Conservation (phyloP, 1,140 invertebrate species). For the Asbolus verrucosus region DNA sequence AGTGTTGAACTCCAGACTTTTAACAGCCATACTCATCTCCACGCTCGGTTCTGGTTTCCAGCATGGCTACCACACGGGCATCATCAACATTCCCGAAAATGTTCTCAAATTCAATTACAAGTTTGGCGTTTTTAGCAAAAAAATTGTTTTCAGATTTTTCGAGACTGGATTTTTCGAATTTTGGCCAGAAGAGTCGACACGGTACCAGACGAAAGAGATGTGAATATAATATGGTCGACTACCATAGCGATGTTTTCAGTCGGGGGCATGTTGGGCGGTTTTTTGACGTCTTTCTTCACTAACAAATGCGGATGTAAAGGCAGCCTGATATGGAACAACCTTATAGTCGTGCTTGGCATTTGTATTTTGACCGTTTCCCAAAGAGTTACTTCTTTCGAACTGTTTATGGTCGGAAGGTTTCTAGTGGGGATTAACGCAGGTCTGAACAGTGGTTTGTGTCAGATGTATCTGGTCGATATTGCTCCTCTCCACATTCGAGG, state of each 20-base stretch:
- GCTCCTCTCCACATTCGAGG: conserved; percentile 82
- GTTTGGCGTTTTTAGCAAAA: no score
- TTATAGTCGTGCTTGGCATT: conserved; percentile 77
- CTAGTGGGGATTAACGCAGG: conserved; percentile 87
- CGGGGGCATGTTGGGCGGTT: conserved; percentile 85
- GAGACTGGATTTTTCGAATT: conserved; percentile 74
- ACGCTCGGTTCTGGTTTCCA: conserved; percentile 88
- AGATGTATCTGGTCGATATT: conserved; percentile 88
- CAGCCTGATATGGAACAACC: conserved; percentile 84
- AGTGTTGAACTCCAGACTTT: background rate
- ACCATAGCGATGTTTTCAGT: conserved; percentile 87
- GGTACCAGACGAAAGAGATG: background rate
- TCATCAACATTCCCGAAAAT: conserved; percentile 82
- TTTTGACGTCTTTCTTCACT: background rate
- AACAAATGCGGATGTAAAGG: conserved; percentile 75
- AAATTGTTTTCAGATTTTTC: conserved; percentile 73
- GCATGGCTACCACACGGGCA: conserved; percentile 92
- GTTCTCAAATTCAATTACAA: conserved; percentile 65
- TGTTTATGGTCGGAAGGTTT: conserved; percentile 82
- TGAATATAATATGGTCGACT: conserved; percentile 70
- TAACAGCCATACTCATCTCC: conserved; percentile 79
- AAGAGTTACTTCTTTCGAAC: conserved; percentile 74
- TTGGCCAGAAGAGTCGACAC: conserved; percentile 66
- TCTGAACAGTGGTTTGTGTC: conserved; percentile 81
- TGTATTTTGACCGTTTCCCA: conserved; percentile 73